Evolutionary conservation across 2,113 vertebrate species (phyloP), one percentile per base, ranked within the genome.

Genomic region (Artemisiospiza belli): DNA sequence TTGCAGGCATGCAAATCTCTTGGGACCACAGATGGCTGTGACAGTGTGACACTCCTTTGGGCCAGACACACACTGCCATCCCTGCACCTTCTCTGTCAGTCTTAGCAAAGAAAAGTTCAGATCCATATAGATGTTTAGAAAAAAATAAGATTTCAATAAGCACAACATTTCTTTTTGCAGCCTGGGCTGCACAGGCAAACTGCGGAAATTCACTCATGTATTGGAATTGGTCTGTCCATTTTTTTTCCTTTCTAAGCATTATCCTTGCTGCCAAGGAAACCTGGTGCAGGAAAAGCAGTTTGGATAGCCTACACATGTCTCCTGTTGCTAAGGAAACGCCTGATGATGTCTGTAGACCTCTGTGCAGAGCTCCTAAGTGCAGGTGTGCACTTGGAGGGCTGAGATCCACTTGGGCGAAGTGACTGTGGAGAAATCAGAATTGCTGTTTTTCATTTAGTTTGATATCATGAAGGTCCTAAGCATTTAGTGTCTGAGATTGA

Each of bases 251-350:
- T 90, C 73, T 83, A 92, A 96, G 90, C 67, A 54, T 59, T 93
- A 89, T 95, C 89, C 66, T 92, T 94, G 97, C 97, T 98, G 63
- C 97, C 96, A 98, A 96, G 98, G 97, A 95, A 97, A 98, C 96
- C 75, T 83, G 69, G 39, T 96, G 95, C 92, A 96, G 95, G 90
- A 96, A 95, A 92, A 97, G 91, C 88, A 87, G 75, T 95, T 96
- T 44, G 51, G 80, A 97, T 75, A 95, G 87, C 90, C 15, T 94
- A 89, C 83, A 81, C 61, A 81, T 61, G 90, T 87, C 37, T 97
- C 77, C 83, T 63, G 98, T 98, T 98, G 87, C 97, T 97, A 97
- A 94, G 98, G 98, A 95, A 97, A 98, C 87, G 1, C 51, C 11
- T 46, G 87, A 51, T 37, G 92, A 92, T 90, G 79, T 76, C 74